Evolutionary conservation across 2,888 invertebrate species (phyloP), one percentile per base, ranked within the genome.

Genomic region (Dicycla oo): DNA sequence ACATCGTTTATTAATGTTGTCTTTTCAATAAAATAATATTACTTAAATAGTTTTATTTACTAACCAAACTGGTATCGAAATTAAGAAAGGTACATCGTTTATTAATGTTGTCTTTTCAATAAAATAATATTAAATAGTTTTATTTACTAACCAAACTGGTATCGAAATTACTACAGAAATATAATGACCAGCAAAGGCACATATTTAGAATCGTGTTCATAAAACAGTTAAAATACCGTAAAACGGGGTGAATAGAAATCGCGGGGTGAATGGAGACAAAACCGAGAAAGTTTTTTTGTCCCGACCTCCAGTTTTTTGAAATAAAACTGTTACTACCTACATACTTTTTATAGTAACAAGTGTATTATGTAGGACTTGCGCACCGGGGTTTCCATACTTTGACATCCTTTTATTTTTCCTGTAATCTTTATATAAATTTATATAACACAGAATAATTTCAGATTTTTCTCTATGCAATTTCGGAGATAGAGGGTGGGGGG

Each of bases 81-180:
- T 47, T 20, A 45, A 80, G 34, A 73, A 75, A 85, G 83, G 75
- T 81, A 82, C 84, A 73, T 81, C 43, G 68, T 80, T 73, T 53
- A 78, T 62, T 57, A 56, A 65, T 64, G 56, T 15, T 72, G 81
- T 73, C 60, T 80, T 70, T 69, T 47, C 38, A 56, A 47, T 57
- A 54, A 75, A 63, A 63, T 18, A 53, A 64, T 61, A 61, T 76
- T 6, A 63, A 57, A 62, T 43, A 76, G 13, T 10, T 51, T 4
- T 0, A 47, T 54, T 63, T 38, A 64, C 23, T 53, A 61, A 53
- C 8, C 4, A 74, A 58, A 18, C 43, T 67, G 53, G 61, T 20
- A 49, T 62, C 20, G 26, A 61, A 61, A 62, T 47, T 20, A 45
- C 23, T 45, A 26, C 43, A 53, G 20, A 56, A 49, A 67, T 43